Evolutionary conservation across 1,140 invertebrate genomes (phyloP), one percentile per base, ranked within the genome.

Genomic region (Orussus abietinus): DNA sequence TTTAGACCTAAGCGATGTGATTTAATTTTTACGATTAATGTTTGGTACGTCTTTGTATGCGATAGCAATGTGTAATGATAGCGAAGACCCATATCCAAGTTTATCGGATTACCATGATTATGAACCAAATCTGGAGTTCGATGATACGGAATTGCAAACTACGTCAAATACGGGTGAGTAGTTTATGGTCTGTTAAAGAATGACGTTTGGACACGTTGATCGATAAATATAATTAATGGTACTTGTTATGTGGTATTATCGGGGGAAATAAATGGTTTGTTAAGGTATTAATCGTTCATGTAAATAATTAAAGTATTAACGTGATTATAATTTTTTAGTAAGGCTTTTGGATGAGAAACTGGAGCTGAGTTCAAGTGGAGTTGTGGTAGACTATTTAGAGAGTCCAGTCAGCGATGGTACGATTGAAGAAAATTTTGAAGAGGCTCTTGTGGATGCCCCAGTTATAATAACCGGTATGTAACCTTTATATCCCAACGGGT

Each of bases 101-200:
- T 77, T 93, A 36, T 92, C 90, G 21, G 90, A 92, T 69, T 89
- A 84, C 65, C 89, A 92, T 70, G 90, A 93, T 75, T 90, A 93
- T 69, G 92, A 96, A 65, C 92, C 92, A 15, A 90, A 92, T 73
- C 77, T 96, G 62, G 92, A 96, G 70, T 96, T 96, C 77, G 92
- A 96, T 75, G 92, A 96, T 73, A 91, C 90, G 7, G 92, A 96
- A 74, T 66, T 93, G 32, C 83, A 85, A 58, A 54, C 71, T 13
- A 59, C 69, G 15, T 57, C 69, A 4, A 54, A 60, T 34, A 68
- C 64, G 50, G 66, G 71, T 71, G 59, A 57, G 28, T n/a, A n/a
- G n/a, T n/a, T n/a, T n/a, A n/a, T n/a, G n/a, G n/a, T n/a, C n/a
- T n/a, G n/a, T n/a, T n/a, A n/a, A n/a, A n/a, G n/a, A n/a, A n/a